phyloP scores from a whole-genome alignment of 2,113 vertebrate species.

The Hystrix brachyura region DNA sequence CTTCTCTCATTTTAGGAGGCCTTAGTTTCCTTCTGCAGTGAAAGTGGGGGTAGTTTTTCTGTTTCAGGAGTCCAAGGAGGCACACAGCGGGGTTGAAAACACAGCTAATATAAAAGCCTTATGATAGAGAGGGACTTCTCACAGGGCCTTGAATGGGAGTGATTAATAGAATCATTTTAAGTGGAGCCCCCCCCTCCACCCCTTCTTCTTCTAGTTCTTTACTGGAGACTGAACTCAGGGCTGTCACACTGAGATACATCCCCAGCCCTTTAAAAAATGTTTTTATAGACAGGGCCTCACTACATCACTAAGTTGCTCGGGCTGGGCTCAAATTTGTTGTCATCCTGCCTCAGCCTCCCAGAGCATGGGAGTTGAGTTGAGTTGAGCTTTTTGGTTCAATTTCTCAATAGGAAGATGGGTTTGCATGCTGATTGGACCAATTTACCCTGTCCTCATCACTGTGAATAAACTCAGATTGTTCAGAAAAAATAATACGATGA shows the following conservation, averaged over 20 bases:
- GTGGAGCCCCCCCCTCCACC: not conserved
- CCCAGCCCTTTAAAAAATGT: not conserved
- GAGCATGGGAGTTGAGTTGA: not conserved
- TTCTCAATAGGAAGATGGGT: conserved; percentile 51
- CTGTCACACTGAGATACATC: not conserved
- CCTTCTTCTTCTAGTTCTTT: not conserved
- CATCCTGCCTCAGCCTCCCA: not conserved
- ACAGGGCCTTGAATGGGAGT: not conserved
- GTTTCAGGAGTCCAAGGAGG: not conserved
- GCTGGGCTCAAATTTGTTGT: not conserved
- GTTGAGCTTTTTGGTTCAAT: not conserved
- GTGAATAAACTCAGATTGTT: conserved; percentile 70
- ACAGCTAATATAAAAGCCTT: not conserved
- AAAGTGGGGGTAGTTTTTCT: not conserved
- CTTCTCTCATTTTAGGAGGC: not conserved
- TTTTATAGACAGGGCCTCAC: not conserved
- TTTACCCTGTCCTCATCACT: conserved; percentile 33
- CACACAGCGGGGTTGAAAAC: not conserved
- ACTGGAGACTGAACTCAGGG: not conserved
- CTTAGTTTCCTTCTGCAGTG: not conserved
- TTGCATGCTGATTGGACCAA: conserved; percentile 49
- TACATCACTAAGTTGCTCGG: too few species aligned
- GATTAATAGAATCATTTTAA: not conserved
- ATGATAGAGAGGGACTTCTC: not conserved
- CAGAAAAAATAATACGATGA: conserved; percentile 67